These are phyloP conservation scores for Idris sp. DNA, from an alignment of 1,140 invertebrate genomes.

Conservation along the genomic window DNA sequence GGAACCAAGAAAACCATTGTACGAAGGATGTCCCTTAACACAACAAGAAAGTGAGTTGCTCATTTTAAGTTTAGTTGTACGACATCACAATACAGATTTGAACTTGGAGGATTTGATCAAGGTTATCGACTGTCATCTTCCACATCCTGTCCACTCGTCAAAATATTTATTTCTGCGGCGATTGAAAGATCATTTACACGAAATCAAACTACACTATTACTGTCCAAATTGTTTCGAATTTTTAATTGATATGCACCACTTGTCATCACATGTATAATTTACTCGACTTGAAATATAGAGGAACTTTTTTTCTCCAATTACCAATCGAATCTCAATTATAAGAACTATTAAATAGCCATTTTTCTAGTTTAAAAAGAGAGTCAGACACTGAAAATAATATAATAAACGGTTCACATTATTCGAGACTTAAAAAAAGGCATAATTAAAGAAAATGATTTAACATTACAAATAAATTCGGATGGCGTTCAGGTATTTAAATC, in stretches of 20 bases:
- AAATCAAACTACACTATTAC: neutral
- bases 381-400: conserved; percentile 6
- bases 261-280: neutral
- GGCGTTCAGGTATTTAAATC: conserved; percentile 22
- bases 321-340: too few species aligned
- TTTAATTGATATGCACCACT: neutral
- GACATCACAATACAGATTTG: conserved; percentile 22
- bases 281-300: neutral
- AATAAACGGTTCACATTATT: neutral
- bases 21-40: conserved; percentile 4
- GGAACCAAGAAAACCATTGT: too few species aligned
- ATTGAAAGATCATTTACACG: neutral
- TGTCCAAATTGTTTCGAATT: neutral
- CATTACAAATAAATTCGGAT: conserved; percentile 28
- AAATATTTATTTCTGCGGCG: neutral
- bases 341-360: neutral
- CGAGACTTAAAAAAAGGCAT: conserved; percentile 7
- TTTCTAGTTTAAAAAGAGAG: neutral
- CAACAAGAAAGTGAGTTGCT: conserved; percentile 30
- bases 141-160: neutral
- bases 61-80: conserved; percentile 8
- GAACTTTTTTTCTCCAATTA: conserved; percentile 1
- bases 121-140: conserved; percentile 30
- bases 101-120: conserved; percentile 23
- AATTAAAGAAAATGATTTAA: conserved; percentile 31